Conservation (phyloP, 2,888 invertebrate genomes). For the Neelides folsomi region DNA sequence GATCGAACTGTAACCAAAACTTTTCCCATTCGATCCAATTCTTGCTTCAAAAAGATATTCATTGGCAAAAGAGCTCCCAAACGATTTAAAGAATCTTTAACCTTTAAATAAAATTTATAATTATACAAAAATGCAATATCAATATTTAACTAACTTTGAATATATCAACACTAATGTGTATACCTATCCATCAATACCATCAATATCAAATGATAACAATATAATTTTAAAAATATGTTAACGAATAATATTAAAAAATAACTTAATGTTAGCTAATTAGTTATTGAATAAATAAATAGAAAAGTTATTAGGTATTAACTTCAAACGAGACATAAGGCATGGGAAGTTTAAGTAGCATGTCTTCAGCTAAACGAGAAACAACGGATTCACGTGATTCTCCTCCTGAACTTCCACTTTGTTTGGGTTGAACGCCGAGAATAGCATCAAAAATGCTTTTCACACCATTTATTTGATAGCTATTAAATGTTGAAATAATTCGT, state of each 20-base stretch:
- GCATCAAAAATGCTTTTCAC: slow-evolving; percentile 86
- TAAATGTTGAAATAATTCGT: too few species aligned
- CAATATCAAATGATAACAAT: neutral
- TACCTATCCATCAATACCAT: neutral
- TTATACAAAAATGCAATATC: too few species aligned
- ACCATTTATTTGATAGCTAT: slow-evolving; percentile 80
- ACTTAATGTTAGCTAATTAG: neutral
- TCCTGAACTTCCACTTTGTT: slow-evolving; percentile 70
- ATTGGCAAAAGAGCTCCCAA: slow-evolving; percentile 89
- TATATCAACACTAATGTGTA: too few species aligned
- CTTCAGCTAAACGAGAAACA: slow-evolving; percentile 80
- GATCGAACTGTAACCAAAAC: slow-evolving; percentile 65
- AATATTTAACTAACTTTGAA: too few species aligned
- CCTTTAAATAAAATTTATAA: slow-evolving; percentile 36
- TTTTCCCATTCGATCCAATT: slow-evolving; percentile 66
- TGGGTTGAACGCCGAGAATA: slow-evolving; percentile 91
- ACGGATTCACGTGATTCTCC: slow-evolving; percentile 87
- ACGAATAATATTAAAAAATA: neutral
- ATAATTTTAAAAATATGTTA: neutral
- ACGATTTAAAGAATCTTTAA: slow-evolving; percentile 69
- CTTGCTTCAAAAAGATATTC: slow-evolving; percentile 78
- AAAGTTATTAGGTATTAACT: slow-evolving; percentile 36
- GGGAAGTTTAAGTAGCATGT: slow-evolving; percentile 79
- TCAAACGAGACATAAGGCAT: slow-evolving; percentile 76
- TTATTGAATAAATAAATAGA: neutral